Evolutionary conservation across 1,140 invertebrate genomes (phyloP).

Genomic region (Battus philenor): DNA sequence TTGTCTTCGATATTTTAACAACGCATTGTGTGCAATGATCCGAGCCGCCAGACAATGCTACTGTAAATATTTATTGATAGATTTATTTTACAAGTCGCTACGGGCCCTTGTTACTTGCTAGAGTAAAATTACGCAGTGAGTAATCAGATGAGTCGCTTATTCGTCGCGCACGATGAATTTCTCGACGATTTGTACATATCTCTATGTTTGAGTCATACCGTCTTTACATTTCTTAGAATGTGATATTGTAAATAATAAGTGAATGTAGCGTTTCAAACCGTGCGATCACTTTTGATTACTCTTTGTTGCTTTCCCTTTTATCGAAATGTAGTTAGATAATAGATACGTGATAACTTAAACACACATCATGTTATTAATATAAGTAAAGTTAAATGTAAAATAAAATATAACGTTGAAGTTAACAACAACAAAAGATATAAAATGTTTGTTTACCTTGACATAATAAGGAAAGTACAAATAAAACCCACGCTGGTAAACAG

Average conservation of each 20-base stretch:
- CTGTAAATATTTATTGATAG: conserved; percentile 68
- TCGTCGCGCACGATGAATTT: conserved; percentile 36
- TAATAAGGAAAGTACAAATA: not conserved
- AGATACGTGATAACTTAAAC: too few relatives aligned
- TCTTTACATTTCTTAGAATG: conserved; percentile 30
- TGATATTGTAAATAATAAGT: not conserved
- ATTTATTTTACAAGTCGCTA: conserved; percentile 48
- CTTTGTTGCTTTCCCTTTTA: too few relatives aligned
- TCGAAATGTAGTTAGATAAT: too few relatives aligned
- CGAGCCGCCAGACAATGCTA: conserved; percentile 54
- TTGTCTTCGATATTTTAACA: conserved; percentile 50
- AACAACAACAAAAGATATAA: too few relatives aligned
- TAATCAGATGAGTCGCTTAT: conserved; percentile 51
- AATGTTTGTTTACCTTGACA: too few relatives aligned
- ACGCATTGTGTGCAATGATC: conserved; percentile 51
- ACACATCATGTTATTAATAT: too few relatives aligned
- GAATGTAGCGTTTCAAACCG: too few relatives aligned
- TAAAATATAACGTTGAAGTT: too few relatives aligned
- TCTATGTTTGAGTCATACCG: conserved; percentile 26
- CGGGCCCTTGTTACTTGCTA: conserved; percentile 33
- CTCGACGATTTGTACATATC: conserved; percentile 35
- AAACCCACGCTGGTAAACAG: not conserved
- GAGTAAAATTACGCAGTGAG: conserved; percentile 59
- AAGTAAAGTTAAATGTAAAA: too few relatives aligned
- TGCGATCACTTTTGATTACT: too few relatives aligned